Evolutionary conservation across 1,140 invertebrate species (phyloP).

Genomic region (Panagrolaimus sp.): DNA sequence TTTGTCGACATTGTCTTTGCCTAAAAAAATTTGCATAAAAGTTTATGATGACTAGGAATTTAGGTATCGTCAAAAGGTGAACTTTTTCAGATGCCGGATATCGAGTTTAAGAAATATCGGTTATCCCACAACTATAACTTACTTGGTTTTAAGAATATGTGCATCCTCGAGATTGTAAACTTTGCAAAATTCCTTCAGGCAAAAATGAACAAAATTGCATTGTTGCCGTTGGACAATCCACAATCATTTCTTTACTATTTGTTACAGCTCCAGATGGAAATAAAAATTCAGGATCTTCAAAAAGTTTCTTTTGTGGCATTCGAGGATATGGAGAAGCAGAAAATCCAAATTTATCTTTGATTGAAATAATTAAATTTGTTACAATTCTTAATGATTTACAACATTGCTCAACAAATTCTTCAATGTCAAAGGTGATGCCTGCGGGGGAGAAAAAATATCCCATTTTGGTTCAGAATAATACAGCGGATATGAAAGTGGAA

Average conservation of each 20-base stretch:
- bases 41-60: too few species aligned
- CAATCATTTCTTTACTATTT: neutral
- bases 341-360: neutral
- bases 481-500: neutral
- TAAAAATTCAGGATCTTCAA: conserved; percentile 5
- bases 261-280: neutral
- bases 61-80: too few species aligned
- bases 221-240: neutral
- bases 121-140: too few species aligned
- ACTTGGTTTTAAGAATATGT: conserved; percentile 13
- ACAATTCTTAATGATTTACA: neutral
- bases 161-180: neutral
- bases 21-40: too few species aligned
- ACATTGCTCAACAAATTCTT: conserved; percentile 1
- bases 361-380: neutral
- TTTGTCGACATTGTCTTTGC: neutral
- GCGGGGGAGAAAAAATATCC: neutral
- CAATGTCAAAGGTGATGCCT: neutral
- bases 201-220: conserved; percentile 3
- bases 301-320: neutral
- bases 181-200: neutral
- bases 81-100: too few species aligned
- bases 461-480: neutral
- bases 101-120: too few species aligned
- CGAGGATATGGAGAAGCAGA: neutral